Base-by-base conservation (phyloP, 2,113 vertebrate genomes). In the Sciurus niger region DNA sequence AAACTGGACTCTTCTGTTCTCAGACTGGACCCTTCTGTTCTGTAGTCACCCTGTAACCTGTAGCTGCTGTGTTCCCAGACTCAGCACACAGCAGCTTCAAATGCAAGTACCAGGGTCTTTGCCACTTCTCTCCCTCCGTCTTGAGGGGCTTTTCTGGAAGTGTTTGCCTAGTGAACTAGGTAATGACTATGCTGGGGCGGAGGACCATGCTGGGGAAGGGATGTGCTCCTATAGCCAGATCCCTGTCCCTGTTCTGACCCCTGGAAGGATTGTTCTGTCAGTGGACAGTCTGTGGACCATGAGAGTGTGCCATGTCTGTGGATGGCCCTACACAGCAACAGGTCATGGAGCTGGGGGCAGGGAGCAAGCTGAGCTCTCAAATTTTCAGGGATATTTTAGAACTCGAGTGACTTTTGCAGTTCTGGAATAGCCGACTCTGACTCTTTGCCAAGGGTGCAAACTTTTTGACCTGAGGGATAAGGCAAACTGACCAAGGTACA, bases 401-500 rank as follows among this genome's bases (percentile, higher is more conserved):
- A 83, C 22, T 14, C 4, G 65, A 83, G 30, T 13, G 5, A 32
- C 4, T 22, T 20, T 25, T 53, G 30, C 34, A 77, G 37, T 60
- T 72, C 43, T 83, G 24, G 34, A 58, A 90, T 3, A 46, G 65
- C 24, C 77, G 37, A 40, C 58, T n/a, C 82, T 84, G 68, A 72
- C 68, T 48, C 51, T 20, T 32, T 65, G 70, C 95, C 77, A 94
- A 83, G 25, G 89, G 63, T 34, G 20, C 76, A 48, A 65, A 30
- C 51, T 60, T 74, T 84, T 89, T 92, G 82, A 86, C 46, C 78
- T 2, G 8, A 84, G 51, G 20, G 55, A 70, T 65, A 74, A 96
- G 51, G 68, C 96, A 94, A 92, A 63, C 68, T 34, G 83, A 77
- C 76, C 93, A 94, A 95, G 89, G 97, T 94, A 46, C 91, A 83